Base-by-base conservation (phyloP, 2,797 vertebrate species). In the Cichlasoma orientale region DNA sequence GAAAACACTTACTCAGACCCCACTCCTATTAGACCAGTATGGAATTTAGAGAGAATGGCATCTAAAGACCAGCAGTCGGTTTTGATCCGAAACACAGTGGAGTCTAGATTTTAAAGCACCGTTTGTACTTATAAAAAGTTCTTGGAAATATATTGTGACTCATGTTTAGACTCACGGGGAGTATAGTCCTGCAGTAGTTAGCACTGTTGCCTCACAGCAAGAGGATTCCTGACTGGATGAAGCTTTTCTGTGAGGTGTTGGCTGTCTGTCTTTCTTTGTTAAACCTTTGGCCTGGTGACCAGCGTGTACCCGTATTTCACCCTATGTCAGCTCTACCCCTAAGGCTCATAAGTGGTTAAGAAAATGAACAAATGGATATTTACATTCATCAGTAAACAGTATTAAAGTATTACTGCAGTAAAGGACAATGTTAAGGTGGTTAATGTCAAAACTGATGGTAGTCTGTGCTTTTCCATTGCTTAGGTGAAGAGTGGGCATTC, bases 1-100 rank as follows among this genome's bases (percentile, higher is more conserved):
- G 80, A 90, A 91, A 92, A 85, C 76, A 90, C 78, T 92, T 88
- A 88, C 79, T 79, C 3, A 3, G 33, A 36, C 59, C n/a, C 52
- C 55, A 75, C 72, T 83, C 76, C 74, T 83, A 54, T 82, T 74
- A 77, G 57, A 33, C 59, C 38, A 19, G 36, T 82, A 83, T 82
- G 47, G 72, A 75, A 78, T 76, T 74, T 80, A 50, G 76, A 75
- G 69, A 79, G 50, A 29, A 38, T 54, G 33, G 18, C 52, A 72
- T 57, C 72, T 75, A 78, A 74, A 78, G 44, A 27, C 29, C 53
- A 52, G 5, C 11, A 41, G 69, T 23, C 66, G 52, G 61, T 77
- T 33, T 74, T 18, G 21, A 53, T 23, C 68, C 21, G 27, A 58
- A 74, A 47, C 4, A 54, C 19, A 50, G 23, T 23, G 29, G 5